These are phyloP conservation scores for Sebastes jordani DNA, from an alignment of 2,797 vertebrate species.

Conservation along the genomic window DNA sequence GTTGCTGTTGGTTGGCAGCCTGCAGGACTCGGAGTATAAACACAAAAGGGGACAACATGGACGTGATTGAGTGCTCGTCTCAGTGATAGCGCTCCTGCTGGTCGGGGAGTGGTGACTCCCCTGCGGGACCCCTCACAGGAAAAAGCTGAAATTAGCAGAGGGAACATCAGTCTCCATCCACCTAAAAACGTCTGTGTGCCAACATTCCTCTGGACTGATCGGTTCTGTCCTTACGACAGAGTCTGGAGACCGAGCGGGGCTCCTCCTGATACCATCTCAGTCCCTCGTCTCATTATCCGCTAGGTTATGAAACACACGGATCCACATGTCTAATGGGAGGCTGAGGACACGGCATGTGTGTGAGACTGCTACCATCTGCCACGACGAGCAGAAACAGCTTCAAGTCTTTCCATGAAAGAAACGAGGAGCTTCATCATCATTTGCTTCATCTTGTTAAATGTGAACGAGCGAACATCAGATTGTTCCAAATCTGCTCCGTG, in stretches of 20 bases:
- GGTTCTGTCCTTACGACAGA: slow-evolving; percentile 21
- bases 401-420: slow-evolving; percentile 14
- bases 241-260: slow-evolving; percentile 18
- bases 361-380: slow-evolving; percentile 51
- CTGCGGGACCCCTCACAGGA: slow-evolving; percentile 61
- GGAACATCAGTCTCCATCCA: slow-evolving; percentile 59
- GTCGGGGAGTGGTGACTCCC: slow-evolving; percentile 40
- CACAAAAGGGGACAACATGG: slow-evolving; percentile 28
- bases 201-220: slow-evolving; percentile 46
- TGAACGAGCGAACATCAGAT: no score
- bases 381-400: slow-evolving; percentile 21
- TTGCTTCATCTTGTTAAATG: neutral
- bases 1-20: slow-evolving; percentile 1
- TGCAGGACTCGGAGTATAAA: neutral
- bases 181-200: slow-evolving; percentile 29
- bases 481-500: no score
- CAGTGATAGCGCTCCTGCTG: slow-evolving; percentile 30
- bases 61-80: slow-evolving; percentile 49
- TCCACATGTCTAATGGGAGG: slow-evolving; percentile 50
- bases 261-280: slow-evolving; percentile 53
- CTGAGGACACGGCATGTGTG: slow-evolving; percentile 30
- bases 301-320: slow-evolving; percentile 57
- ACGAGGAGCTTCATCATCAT: neutral
- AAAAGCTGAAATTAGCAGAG: slow-evolving; percentile 61
- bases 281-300: slow-evolving; percentile 61